Evolutionary conservation across 1,140 invertebrate species (phyloP), one percentile per base, ranked within the genome.

Genomic region (Neotoxoptera formosana): DNA sequence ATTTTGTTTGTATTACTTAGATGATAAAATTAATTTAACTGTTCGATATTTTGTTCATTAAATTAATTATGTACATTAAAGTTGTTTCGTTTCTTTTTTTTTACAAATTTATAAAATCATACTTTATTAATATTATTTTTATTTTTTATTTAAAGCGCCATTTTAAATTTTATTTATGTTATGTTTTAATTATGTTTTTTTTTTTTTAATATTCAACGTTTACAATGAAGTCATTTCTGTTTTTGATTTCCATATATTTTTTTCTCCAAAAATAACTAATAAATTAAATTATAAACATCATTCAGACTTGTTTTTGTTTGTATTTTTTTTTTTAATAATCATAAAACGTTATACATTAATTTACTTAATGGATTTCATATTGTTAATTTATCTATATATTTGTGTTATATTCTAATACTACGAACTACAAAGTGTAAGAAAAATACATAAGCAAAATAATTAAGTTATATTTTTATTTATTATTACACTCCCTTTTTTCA

Each of bases 31-130:
- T 84, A 84, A 83, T 93, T 93, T 86, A 84, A 86, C 48, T 53
- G 36, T 93, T 86, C 81, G 23, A 81, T 84, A 83, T 84, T 93
- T 86, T 30, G 76, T 93, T 93, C 91, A 56, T 93, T 86, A 84
- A 93, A 53, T 84, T 83, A 86, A 93, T 93, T 86, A 93, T 56
- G 34, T n/a, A 34, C n/a, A 17, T 60, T 67, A 60, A 90, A n/a
- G 25, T 36, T 36, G 11, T 53, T 53, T 45, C 53, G 11, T 41
- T 41, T 41, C 47, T 45, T 90, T 60, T 41, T 41, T 41, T 60
- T 23, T 36, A 8, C 23, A 36, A 53, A 56, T 41, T 51, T 36
- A 90, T 56, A 60, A 90, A 56, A 17, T 89, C 34, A 90, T 90
- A 41, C 41, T 90, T 89, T 53, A 11, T 89, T 90, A 23, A 41